Evolutionary conservation across 1,140 invertebrate species (phyloP), one percentile per base, ranked within the genome.

Genomic region (Neodiprion virginianus): DNA sequence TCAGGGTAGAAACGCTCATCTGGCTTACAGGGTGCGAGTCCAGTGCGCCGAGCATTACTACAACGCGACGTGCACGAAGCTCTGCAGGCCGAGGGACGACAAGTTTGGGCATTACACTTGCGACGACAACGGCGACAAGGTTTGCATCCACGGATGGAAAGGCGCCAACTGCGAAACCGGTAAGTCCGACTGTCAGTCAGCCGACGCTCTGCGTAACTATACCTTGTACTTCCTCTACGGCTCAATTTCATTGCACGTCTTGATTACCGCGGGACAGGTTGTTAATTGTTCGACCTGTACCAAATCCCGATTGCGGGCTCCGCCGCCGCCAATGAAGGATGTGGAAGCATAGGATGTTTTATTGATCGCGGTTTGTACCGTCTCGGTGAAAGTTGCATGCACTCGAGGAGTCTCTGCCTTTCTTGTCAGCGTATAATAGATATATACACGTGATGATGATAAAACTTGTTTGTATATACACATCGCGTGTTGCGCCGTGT

Each of bases 81-180:
- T 97, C 84, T 99, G 97, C 89, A 91, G 95, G 72, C 94, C 96
- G 69, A 90, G 97, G 69, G 93, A 98, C 89, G 97, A 98, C 89
- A 93, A 94, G 83, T 98, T 98, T 86, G 97, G 97, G 23, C 97
- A 99, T 90, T 98, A 97, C 89, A 93, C 92, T 72, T 99, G 97
- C 90, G 93, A 94, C 78, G 89, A 93, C 71, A 93, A 94, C 85
- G 97, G 97, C 75, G 94, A 97, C 87, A 97, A 97, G 88, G 92
- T 94, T 68, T 99, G 97, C 88, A 92, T 97, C 78, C 91, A 93
- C 75, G 97, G 97, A 78, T 99, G 97, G 97, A 95, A 93, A 85
- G 97, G 97, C 72, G 91, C 93, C 81, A 97, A 97, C 86, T 99
- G 97, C 88, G 95, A 97, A 87, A 94, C 92, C 89, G 94, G 96